Conservation (phyloP, 2,797 vertebrate genomes). For the Kryptopterus vitreolus region DNA sequence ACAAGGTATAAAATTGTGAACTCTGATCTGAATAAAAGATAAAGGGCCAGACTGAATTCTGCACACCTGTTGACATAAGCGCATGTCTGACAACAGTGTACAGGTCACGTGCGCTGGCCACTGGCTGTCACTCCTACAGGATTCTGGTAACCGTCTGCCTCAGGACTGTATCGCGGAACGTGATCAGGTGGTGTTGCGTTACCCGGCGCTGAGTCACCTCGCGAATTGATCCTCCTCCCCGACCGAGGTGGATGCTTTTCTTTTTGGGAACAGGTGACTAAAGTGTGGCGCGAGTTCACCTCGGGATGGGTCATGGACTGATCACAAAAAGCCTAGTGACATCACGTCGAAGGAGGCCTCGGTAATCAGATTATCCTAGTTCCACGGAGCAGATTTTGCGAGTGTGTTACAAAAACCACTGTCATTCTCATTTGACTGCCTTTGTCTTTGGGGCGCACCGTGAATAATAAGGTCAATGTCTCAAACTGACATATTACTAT, state of each 20-base stretch:
- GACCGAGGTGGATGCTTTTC: slow-evolving; percentile 28
- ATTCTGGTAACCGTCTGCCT: slow-evolving; percentile 43
- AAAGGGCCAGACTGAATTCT: background rate
- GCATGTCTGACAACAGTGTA: slow-evolving; percentile 56
- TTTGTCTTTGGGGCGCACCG: slow-evolving; percentile 8
- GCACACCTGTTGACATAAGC: background rate
- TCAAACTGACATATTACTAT: background rate
- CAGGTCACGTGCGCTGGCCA: slow-evolving; percentile 46
- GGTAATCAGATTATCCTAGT: slow-evolving; percentile 71
- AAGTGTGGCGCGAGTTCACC: slow-evolving; percentile 57
- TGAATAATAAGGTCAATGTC: slow-evolving; percentile 3
- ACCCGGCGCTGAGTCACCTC: slow-evolving; percentile 64
- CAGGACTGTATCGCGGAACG: slow-evolving; percentile 53
- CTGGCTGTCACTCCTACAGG: slow-evolving; percentile 35
- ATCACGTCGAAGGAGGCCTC: slow-evolving; percentile 67
- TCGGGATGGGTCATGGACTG: slow-evolving; percentile 49
- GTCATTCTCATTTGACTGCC: slow-evolving; percentile 25
- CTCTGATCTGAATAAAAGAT: background rate
- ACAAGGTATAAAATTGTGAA: background rate
- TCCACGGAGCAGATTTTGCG: slow-evolving; percentile 47
- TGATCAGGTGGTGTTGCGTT: slow-evolving; percentile 65
- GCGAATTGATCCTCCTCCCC: slow-evolving; percentile 51
- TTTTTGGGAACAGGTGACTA: slow-evolving; percentile 35
- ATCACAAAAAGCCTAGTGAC: slow-evolving; percentile 65
- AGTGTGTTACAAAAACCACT: slow-evolving; percentile 39